These are phyloP conservation scores for Luffia ferchaultella DNA, from an alignment of 2,888 invertebrate genomes.

Conservation along the genomic window DNA sequence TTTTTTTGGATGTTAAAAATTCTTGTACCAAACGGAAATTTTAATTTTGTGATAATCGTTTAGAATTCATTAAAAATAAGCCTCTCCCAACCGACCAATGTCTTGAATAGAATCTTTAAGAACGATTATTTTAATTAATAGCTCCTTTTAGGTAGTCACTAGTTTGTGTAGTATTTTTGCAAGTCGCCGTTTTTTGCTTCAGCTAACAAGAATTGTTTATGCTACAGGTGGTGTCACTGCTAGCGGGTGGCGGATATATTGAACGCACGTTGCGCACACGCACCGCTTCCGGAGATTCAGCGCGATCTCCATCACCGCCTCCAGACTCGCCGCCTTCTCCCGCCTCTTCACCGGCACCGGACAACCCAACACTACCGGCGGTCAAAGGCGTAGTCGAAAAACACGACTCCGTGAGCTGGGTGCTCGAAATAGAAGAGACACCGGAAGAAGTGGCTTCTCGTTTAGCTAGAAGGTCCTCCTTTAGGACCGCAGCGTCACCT, in stretches of 20 bases:
- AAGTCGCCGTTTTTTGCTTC: no score
- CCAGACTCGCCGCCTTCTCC: conserved; percentile 20
- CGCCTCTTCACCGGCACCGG: conserved; percentile 40
- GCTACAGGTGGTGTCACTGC: conserved; percentile 63
- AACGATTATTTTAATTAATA: no score
- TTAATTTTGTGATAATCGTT: no score
- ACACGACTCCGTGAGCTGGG: conserved; percentile 87
- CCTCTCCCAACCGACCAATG: no score
- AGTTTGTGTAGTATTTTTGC: no score
- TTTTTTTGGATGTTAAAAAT: no score
- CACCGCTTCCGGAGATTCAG: conserved; percentile 48
- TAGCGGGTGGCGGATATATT: conserved; percentile 50
- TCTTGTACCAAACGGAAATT: no score
- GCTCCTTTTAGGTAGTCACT: no score
- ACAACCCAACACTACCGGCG: conserved; percentile 74
- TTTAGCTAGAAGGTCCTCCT: conserved; percentile 74
- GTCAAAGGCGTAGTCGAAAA: conserved; percentile 87
- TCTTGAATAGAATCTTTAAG: no score
- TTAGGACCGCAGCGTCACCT: conserved; percentile 59
- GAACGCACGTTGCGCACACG: conserved; percentile 46
- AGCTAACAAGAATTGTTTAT: no score
- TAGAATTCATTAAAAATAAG: no score
- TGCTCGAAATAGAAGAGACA: conserved; percentile 80
- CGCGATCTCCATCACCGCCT: conserved; percentile 29
- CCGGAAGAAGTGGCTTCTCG: conserved; percentile 75